Conservation (phyloP, 2,888 invertebrate genomes). For the Cephus runcator region DNA sequence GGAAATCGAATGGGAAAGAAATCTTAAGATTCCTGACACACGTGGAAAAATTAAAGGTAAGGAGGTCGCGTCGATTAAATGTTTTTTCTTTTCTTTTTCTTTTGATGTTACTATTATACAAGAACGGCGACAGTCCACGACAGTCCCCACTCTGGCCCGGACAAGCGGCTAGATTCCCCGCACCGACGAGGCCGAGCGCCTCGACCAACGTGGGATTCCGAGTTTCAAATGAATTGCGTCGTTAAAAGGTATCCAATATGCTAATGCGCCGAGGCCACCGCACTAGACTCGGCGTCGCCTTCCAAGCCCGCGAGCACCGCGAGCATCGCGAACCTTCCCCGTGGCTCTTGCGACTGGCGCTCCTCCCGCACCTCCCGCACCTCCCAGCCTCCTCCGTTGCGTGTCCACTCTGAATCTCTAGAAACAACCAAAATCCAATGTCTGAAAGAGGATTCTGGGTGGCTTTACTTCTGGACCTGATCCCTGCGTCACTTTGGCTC, state of each 20-base stretch:
- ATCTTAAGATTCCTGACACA: too few relatives aligned
- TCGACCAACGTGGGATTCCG: background rate
- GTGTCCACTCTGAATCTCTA: slow-evolving; percentile 11
- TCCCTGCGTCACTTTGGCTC: too few relatives aligned
- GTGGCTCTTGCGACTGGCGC: slow-evolving; percentile 10
- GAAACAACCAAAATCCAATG: background rate
- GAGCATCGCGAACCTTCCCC: slow-evolving; percentile 18
- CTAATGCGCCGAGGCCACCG: slow-evolving; percentile 42
- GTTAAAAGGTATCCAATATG: slow-evolving; percentile 31
- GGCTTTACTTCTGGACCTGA: too few relatives aligned
- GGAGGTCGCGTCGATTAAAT: too few relatives aligned
- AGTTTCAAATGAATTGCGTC: background rate
- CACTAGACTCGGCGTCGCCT: slow-evolving; percentile 55
- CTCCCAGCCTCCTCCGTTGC: slow-evolving; percentile 9
- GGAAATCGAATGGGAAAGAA: too few relatives aligned
- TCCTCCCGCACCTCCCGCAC: background rate
- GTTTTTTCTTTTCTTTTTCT: too few relatives aligned
- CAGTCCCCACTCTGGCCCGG: too few relatives aligned
- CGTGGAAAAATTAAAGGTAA: too few relatives aligned
- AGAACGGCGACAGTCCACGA: too few relatives aligned
- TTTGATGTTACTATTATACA: too few relatives aligned
- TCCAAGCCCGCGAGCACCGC: slow-evolving; percentile 36
- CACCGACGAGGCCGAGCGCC: background rate
- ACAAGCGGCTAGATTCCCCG: background rate
- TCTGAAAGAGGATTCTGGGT: too few relatives aligned